phyloP scores from a whole-genome alignment of 2,113 vertebrate genomes.

The Pycnonotus jocosus region DNA sequence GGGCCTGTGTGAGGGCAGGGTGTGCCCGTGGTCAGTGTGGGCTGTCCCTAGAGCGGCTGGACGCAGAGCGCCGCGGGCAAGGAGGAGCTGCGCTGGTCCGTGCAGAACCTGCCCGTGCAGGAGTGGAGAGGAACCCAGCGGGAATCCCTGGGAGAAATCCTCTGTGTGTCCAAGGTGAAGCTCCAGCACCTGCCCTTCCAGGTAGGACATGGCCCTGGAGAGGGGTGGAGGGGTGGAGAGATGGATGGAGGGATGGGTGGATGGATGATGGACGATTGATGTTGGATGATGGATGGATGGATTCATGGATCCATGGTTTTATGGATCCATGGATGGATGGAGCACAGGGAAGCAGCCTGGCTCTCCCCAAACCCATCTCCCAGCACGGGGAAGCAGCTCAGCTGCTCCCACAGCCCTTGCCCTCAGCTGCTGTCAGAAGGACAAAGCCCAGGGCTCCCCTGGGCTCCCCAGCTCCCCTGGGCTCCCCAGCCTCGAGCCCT shows the following conservation, averaged over 20 bases:
- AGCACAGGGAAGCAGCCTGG: too few species aligned
- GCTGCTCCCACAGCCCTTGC: neutral
- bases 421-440: neutral
- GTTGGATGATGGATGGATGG: too few species aligned
- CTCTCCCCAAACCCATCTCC: neutral
- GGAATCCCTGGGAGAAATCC: slow-evolving; percentile 78
- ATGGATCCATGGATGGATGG: neutral
- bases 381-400: neutral
- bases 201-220: slow-evolving; percentile 61
- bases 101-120: slow-evolving; percentile 79
- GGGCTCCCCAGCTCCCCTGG: neutral
- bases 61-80: slow-evolving; percentile 1
- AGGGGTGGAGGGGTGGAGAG: neutral
- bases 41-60: slow-evolving; percentile 23
- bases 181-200: slow-evolving; percentile 92
- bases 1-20: accelerated
- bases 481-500: neutral
- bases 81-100: slow-evolving; percentile 81
- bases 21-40: neutral
- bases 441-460: neutral
- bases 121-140: slow-evolving; percentile 81
- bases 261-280: too few species aligned
- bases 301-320: too few species aligned
- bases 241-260: neutral
- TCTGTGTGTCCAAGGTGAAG: slow-evolving; percentile 84